These are phyloP conservation scores for Coelopa pilipes DNA, from an alignment of 2,888 invertebrate species.

Conservation along the genomic window DNA sequence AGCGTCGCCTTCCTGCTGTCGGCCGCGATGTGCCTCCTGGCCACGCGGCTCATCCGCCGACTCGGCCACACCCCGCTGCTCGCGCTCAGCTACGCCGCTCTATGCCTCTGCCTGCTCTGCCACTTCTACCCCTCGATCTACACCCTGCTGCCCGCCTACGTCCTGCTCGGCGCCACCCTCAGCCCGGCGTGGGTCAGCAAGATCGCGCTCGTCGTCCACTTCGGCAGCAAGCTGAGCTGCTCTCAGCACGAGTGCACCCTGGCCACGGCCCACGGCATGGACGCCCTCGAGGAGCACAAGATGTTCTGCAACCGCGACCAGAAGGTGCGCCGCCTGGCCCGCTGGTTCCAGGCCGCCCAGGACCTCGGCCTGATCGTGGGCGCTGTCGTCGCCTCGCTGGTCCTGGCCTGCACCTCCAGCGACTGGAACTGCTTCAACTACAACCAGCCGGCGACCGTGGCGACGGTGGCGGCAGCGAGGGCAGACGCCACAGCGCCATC, in stretches of 20 bases:
- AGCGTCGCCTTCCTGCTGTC: slow-evolving; percentile 73
- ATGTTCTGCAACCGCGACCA: slow-evolving; percentile 65
- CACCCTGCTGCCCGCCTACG: slow-evolving; percentile 69
- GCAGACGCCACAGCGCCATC: not conserved
- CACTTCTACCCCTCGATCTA: slow-evolving; percentile 71
- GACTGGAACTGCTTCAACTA: slow-evolving; percentile 58
- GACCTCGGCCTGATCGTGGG: slow-evolving; percentile 72
- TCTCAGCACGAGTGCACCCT: slow-evolving; percentile 62
- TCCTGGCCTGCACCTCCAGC: slow-evolving; percentile 64
- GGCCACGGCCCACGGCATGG: slow-evolving; percentile 42
- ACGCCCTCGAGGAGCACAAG: slow-evolving; percentile 64
- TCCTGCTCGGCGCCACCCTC: slow-evolving; percentile 71
- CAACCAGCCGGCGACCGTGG: slow-evolving; percentile 16
- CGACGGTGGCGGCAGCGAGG: slow-evolving; percentile 25
- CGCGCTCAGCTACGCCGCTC: slow-evolving; percentile 68
- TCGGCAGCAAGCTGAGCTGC: slow-evolving; percentile 63
- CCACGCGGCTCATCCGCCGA: slow-evolving; percentile 69
- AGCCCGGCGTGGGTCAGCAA: slow-evolving; percentile 66
- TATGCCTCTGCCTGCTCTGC: slow-evolving; percentile 72
- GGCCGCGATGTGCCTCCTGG: slow-evolving; percentile 70
- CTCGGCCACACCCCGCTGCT: slow-evolving; percentile 69
- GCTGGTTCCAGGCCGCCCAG: slow-evolving; percentile 71
- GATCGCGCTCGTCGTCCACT: slow-evolving; percentile 62
- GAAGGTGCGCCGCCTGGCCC: slow-evolving; percentile 68
- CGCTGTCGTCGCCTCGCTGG: slow-evolving; percentile 68